phyloP scores from a whole-genome alignment of 64 coral and sea anemone species.

The Pocillopora damicornis region DNA sequence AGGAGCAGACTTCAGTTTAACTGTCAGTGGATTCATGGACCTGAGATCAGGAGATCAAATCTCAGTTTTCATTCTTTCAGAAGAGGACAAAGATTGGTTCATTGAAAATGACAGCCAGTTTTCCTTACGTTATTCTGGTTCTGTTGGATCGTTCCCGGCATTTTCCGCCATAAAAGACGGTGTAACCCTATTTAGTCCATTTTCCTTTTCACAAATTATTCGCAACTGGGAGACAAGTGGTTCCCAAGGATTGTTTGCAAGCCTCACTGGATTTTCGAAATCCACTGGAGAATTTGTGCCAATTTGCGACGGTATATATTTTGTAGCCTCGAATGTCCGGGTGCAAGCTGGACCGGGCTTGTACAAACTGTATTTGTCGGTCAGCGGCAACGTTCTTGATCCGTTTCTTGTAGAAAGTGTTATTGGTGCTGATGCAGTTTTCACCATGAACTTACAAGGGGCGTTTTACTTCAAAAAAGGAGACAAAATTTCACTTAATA shows the following conservation, averaged over 20 bases:
- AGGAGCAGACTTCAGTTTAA: conserved; percentile 22
- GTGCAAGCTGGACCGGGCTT: conserved; percentile 14
- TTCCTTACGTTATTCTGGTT: conserved; percentile 33
- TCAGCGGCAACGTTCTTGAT: conserved; percentile 33
- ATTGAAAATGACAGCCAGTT: conserved; percentile 62
- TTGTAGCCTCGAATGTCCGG: conserved; percentile 61
- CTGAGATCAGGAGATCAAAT: conserved; percentile 42
- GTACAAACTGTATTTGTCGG: conserved; percentile 32
- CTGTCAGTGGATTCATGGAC: conserved; percentile 53
- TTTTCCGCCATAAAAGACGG: conserved; percentile 43
- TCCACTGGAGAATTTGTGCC: conserved; percentile 55
- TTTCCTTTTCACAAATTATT: not conserved
- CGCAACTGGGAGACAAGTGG: conserved; percentile 68
- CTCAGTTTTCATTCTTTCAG: conserved; percentile 51
- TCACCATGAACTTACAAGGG: conserved; percentile 40
- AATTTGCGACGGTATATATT: conserved; percentile 62
- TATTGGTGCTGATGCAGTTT: not conserved
- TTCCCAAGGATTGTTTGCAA: conserved; percentile 38
- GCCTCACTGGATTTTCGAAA: conserved; percentile 48
- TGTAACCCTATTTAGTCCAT: not conserved
- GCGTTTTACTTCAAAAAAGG: conserved; percentile 34
- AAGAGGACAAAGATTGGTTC: conserved; percentile 58
- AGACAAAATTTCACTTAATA: conserved; percentile 23
- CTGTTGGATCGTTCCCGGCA: conserved; percentile 44
- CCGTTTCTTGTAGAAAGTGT: conserved; percentile 5